Evolutionary conservation across 2,113 vertebrate species (phyloP).

Genomic region (Perca flavescens): DNA sequence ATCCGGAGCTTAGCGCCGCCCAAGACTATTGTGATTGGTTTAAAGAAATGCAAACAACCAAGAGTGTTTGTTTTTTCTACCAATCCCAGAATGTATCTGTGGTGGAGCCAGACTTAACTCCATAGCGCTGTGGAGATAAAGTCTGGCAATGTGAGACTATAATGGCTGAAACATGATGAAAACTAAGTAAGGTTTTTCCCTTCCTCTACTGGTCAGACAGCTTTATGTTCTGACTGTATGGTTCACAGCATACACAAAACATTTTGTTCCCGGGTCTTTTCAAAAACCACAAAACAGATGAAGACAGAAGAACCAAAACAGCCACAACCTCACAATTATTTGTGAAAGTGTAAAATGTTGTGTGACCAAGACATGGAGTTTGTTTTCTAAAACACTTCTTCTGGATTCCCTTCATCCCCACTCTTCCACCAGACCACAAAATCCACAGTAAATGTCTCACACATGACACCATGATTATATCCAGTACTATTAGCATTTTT

Average conservation of each 20-base stretch:
- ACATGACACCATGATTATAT: conserved; percentile 27
- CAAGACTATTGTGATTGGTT: too few relatives aligned
- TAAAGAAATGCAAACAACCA: too few relatives aligned
- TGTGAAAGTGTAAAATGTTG: not conserved
- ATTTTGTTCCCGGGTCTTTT: not conserved
- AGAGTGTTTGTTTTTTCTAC: too few relatives aligned
- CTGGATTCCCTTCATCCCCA: conserved; percentile 9
- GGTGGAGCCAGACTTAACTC: too few relatives aligned
- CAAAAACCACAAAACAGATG: not conserved
- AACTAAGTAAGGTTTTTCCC: not conserved
- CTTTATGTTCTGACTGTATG: not conserved
- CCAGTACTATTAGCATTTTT: conserved; percentile 25
- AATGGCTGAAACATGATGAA: conserved; percentile 16
- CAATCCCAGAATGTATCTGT: too few relatives aligned
- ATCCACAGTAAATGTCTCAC: conserved; percentile 30
- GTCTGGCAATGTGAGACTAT: not conserved
- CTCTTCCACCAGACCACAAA: conserved; percentile 11
- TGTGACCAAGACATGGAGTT: conserved; percentile 1
- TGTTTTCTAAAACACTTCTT: conserved; percentile 19
- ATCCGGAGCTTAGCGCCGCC: too few relatives aligned
- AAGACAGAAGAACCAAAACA: not conserved
- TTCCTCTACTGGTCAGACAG: not conserved
- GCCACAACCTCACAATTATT: not conserved
- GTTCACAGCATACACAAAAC: not conserved
- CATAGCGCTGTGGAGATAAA: too few relatives aligned